Conservation (phyloP, 2,113 vertebrate species). For the Zingel zingel region DNA sequence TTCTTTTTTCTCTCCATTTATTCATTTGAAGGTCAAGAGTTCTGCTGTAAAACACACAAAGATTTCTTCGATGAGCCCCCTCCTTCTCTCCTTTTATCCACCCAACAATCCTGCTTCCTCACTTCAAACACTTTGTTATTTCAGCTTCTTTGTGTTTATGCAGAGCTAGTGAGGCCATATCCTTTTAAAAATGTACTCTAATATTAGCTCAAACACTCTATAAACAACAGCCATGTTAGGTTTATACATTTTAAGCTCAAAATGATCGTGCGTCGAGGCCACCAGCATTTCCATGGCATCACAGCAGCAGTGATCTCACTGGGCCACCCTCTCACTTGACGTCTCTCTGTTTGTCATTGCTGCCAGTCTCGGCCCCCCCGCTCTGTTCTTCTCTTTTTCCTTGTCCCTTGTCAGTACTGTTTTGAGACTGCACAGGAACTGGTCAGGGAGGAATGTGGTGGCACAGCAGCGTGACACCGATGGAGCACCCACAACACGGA, state of each 20-base stretch:
- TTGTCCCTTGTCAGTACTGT: constrained; percentile 12
- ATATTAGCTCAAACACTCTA: constrained; percentile 42
- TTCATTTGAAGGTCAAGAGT: constrained; percentile 67
- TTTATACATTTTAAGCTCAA: constrained; percentile 24
- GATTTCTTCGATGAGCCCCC: constrained; percentile 30
- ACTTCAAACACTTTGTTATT: constrained; percentile 78
- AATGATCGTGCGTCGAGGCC: constrained; percentile 37
- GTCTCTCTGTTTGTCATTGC: constrained; percentile 47
- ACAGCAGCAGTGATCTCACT: constrained; percentile 63
- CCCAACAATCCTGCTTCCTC: constrained; percentile 78
- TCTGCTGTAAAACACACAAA: constrained; percentile 38
- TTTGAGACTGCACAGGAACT: constrained; percentile 55
- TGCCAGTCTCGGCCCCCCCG: constrained; percentile 33
- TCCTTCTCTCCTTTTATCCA: constrained; percentile 53
- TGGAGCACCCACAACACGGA: constrained; percentile 65
- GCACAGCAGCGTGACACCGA: constrained; percentile 64
- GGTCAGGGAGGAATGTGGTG: constrained; percentile 70
- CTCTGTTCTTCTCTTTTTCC: constrained; percentile 23
- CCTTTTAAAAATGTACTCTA: constrained; percentile 40
- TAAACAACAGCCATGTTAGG: constrained; percentile 30
- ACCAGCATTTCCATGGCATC: constrained; percentile 70
- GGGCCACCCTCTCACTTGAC: constrained; percentile 63
- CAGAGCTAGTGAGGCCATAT: constrained; percentile 43
- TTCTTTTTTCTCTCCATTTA: constrained; percentile 45
- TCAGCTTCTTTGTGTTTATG: constrained; percentile 77